phyloP scores from a whole-genome alignment of 2,888 invertebrate species.

The Brenthis daphne region DNA sequence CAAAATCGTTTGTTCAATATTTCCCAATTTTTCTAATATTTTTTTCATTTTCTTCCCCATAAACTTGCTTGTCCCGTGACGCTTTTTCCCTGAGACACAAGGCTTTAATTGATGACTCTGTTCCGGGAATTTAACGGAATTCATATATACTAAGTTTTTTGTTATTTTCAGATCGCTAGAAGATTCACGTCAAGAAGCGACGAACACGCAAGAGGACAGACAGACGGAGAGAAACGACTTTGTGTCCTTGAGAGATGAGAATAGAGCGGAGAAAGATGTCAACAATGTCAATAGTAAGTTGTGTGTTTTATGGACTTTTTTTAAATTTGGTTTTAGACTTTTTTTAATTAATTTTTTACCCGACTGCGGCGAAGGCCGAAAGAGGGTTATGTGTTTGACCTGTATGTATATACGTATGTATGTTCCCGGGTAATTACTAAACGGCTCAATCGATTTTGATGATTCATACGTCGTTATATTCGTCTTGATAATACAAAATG shows the following conservation, averaged over 20 bases:
- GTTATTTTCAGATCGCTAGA: conserved; percentile 53
- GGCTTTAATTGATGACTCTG: too few species aligned
- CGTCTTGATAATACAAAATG: too few species aligned
- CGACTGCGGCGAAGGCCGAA: too few species aligned
- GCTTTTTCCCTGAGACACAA: not conserved
- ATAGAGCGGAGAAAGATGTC: not conserved
- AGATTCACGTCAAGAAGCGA: conserved; percentile 40
- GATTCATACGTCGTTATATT: too few species aligned
- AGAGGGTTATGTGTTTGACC: too few species aligned
- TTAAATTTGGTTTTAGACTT: not conserved
- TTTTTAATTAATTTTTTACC: not conserved
- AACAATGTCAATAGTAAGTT: not conserved
- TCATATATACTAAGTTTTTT: conserved; percentile 25
- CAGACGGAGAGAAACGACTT: not conserved
- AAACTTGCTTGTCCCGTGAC: not conserved
- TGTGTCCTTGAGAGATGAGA: not conserved
- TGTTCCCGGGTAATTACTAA: too few species aligned
- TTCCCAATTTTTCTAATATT: too few species aligned
- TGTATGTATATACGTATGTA: too few species aligned
- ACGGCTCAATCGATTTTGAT: too few species aligned
- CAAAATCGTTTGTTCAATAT: too few species aligned
- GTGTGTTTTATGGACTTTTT: not conserved
- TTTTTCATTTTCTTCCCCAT: too few species aligned
- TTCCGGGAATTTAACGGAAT: not conserved
- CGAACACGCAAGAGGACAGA: conserved; percentile 1